Evolutionary conservation across 2,113 vertebrate genomes (phyloP).

Genomic region (Plotosus lineatus): DNA sequence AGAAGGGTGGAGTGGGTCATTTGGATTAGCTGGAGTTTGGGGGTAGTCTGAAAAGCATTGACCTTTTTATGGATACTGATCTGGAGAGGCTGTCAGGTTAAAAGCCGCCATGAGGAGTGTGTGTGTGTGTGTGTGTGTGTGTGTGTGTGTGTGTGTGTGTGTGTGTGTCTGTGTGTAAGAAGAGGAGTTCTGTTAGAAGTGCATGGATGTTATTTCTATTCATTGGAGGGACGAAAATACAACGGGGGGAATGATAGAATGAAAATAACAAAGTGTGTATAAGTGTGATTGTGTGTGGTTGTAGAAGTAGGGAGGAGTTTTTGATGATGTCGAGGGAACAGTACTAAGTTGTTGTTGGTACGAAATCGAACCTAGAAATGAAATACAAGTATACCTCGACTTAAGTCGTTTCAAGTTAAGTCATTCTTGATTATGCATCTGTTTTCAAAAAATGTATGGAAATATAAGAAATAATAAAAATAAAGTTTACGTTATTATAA

Average conservation of each 20-base stretch:
- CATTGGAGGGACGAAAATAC: neutral
- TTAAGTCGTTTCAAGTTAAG: no score
- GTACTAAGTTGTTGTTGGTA: no score
- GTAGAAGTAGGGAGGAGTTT: neutral
- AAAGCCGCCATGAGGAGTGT: neutral
- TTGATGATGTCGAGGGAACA: neutral
- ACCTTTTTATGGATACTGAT: neutral
- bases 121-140: neutral
- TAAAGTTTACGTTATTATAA: no score
- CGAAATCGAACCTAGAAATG: neutral
- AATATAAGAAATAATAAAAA: no score
- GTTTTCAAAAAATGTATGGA: no score
- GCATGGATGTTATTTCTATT: neutral
- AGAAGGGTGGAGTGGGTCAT: neutral
- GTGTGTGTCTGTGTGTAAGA: no score
- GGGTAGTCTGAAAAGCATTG: neutral
- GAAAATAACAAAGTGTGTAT: neutral
- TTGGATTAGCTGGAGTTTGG: neutral
- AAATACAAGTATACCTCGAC: no score
- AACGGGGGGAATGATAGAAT: neutral
- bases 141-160: neutral
- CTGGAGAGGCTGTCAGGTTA: neutral
- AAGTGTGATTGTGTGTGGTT: neutral
- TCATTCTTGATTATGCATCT: no score
- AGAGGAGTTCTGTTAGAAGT: neutral